phyloP scores from a whole-genome alignment of 2,113 vertebrate species.

The Cephalophus harveyi region DNA sequence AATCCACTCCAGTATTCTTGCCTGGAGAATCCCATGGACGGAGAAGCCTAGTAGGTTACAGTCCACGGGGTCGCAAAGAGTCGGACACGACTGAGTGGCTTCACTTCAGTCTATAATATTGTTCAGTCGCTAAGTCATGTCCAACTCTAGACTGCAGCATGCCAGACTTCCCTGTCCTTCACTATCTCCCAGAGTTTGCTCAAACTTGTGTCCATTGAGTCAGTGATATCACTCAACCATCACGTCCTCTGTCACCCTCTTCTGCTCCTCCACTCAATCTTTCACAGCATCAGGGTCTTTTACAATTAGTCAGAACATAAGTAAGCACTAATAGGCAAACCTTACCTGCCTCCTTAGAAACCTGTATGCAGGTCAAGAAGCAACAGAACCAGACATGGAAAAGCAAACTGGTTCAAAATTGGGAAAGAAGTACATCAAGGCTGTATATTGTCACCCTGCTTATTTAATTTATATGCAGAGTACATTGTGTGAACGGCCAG shows the following conservation, averaged over 20 bases:
- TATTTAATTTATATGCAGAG: not conserved
- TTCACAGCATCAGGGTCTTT: not conserved
- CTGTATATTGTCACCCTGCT: not conserved
- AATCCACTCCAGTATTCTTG: no score
- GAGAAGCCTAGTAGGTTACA: no score
- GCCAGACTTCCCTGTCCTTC: not conserved
- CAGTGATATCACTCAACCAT: not conserved
- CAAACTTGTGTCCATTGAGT: not conserved
- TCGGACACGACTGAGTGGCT: no score
- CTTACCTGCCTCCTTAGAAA: not conserved
- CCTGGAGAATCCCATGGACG: no score
- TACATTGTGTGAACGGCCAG: not conserved
- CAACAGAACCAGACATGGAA: not conserved
- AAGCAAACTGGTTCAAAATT: not conserved
- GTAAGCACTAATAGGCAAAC: not conserved
- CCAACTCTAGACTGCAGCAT: not conserved
- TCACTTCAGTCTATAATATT: no score
- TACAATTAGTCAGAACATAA: not conserved
- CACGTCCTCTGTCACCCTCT: not conserved
- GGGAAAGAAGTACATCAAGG: not conserved
- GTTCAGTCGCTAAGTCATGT: not conserved
- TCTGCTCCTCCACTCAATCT: not conserved
- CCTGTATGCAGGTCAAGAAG: not conserved
- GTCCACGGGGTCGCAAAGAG: no score
- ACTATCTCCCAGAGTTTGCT: not conserved